Evolutionary conservation across 2,888 invertebrate genomes (phyloP).

Genomic region (Timandra comae): DNA sequence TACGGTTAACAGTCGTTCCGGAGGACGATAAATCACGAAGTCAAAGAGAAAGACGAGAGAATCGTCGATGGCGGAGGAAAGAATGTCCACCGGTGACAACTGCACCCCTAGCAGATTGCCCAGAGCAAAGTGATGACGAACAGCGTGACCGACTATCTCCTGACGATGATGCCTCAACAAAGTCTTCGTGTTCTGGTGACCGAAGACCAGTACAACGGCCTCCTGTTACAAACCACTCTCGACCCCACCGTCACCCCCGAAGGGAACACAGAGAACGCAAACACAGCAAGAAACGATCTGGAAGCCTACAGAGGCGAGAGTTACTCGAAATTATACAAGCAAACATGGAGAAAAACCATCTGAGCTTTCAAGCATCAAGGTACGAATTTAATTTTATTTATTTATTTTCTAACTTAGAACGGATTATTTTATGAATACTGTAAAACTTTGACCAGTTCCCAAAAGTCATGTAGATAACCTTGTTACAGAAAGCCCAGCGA

Average conservation of each 20-base stretch:
- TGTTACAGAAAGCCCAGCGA: slow-evolving; percentile 76
- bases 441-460: no score
- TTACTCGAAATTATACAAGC: slow-evolving; percentile 91
- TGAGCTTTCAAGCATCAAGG: slow-evolving; percentile 90
- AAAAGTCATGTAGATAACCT: no score
- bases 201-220: slow-evolving; percentile 43
- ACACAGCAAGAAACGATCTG: slow-evolving; percentile 79
- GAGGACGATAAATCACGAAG: slow-evolving; percentile 73
- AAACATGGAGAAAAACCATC: slow-evolving; percentile 93
- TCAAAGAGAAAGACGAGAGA: slow-evolving; percentile 59
- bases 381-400: slow-evolving; percentile 42
- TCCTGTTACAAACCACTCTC: slow-evolving; percentile 38
- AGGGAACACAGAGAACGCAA: slow-evolving; percentile 69
- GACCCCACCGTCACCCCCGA: slow-evolving; percentile 60
- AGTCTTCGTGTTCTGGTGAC: slow-evolving; percentile 65
- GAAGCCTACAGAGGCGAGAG: slow-evolving; percentile 87
- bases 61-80: slow-evolving; percentile 48
- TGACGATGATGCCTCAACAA: slow-evolving; percentile 63
- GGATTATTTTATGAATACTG: no score
- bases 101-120: slow-evolving; percentile 36
- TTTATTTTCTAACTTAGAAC: neutral
- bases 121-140: slow-evolving; percentile 63
- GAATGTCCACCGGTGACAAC: slow-evolving; percentile 34
- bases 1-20: slow-evolving; percentile 90
- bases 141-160: slow-evolving; percentile 65